phyloP scores from a whole-genome alignment of 2,888 invertebrate species.

The Hydroisotoma schaefferi region DNA sequence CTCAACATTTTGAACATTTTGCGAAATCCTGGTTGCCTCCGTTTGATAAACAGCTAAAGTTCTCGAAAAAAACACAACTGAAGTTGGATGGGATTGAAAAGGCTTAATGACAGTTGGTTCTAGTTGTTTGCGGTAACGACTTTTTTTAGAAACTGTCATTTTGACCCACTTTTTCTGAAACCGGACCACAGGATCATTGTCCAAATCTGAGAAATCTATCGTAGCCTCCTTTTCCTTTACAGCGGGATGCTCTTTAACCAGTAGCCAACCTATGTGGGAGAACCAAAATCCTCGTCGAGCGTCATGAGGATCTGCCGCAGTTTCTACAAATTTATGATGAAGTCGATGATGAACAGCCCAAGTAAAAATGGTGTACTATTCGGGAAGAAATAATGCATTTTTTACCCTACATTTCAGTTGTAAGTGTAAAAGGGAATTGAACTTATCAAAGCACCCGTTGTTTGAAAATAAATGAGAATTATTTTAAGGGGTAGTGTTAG shows the following conservation, averaged over 20 bases:
- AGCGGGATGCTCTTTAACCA: slow-evolving; percentile 84
- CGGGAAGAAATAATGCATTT: too few species aligned
- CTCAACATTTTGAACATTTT: too few species aligned
- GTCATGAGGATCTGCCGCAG: slow-evolving; percentile 90
- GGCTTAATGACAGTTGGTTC: background rate
- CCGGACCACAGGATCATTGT: slow-evolving; percentile 70
- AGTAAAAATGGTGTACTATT: slow-evolving; percentile 27
- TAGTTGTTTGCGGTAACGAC: background rate
- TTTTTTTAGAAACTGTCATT: background rate
- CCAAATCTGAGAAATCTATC: slow-evolving; percentile 77
- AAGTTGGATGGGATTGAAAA: too few species aligned
- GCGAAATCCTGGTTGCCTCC: too few species aligned
- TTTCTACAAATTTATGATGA: slow-evolving; percentile 86
- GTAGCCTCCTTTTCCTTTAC: slow-evolving; percentile 79
- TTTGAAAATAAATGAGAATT: slow-evolving; percentile 23
- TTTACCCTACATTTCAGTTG: too few species aligned
- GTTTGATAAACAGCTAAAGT: too few species aligned
- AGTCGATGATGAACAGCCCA: slow-evolving; percentile 51
- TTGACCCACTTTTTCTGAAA: slow-evolving; percentile 74
- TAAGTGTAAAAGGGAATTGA: background rate
- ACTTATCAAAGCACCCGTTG: slow-evolving; percentile 16
- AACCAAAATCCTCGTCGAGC: slow-evolving; percentile 91
- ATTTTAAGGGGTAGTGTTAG: slow-evolving; percentile 15
- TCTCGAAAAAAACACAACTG: too few species aligned
- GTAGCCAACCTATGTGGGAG: slow-evolving; percentile 90